A percentile compares a stretch with the other conserved stretches of the same genome.
These are phyloP conservation scores for Tapirus terrestris DNA, from an alignment of 2,113 vertebrate genomes.

Conservation along the genomic window DNA sequence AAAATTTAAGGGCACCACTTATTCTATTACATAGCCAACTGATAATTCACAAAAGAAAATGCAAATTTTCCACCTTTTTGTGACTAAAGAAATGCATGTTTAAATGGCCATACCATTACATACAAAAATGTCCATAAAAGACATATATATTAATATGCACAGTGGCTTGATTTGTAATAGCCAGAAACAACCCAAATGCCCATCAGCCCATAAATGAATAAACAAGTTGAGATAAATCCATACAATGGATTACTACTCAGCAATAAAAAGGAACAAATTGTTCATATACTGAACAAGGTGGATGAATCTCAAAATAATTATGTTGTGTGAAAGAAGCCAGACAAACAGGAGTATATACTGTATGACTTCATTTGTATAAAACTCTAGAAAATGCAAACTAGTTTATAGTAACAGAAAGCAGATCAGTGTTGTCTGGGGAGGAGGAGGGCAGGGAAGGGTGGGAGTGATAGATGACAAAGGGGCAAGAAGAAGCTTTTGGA, in stretches of 20 bases:
- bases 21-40: neutral
- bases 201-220: neutral
- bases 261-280: neutral
- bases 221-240: neutral
- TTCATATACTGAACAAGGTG: neutral
- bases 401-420: neutral
- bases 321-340: constrained; percentile 9
- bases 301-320: constrained; percentile 5
- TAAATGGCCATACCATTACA: constrained; percentile 1
- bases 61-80: neutral
- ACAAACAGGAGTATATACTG: neutral
- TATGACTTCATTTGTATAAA: neutral
- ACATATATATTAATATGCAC: neutral
- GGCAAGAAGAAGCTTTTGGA: neutral
- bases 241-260: neutral
- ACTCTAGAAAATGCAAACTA: neutral
- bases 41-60: constrained; percentile 41
- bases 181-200: constrained; percentile 16
- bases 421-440: neutral
- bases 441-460: neutral
- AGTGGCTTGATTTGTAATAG: constrained; percentile 26
- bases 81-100: constrained; percentile 47
- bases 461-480: neutral
- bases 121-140: neutral
- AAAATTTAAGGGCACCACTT: constrained; percentile 3